Conservation (phyloP, 2,113 vertebrate genomes). For the Podarcis raffonei region DNA sequence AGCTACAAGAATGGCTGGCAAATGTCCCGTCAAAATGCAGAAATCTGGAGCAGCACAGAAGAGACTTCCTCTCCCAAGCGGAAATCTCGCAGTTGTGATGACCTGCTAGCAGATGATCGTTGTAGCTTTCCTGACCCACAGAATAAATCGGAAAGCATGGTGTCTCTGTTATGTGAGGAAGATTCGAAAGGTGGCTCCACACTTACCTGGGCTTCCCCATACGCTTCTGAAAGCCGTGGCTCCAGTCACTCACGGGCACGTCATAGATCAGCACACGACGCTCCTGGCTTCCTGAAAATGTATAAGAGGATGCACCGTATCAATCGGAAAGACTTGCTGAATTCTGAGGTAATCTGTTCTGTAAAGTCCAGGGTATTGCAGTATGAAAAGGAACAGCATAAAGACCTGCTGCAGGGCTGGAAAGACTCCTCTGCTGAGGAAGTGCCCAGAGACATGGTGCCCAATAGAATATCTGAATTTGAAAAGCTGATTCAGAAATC, state of each 20-base stretch:
- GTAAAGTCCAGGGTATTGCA: constrained; percentile 91
- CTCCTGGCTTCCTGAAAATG: constrained; percentile 90
- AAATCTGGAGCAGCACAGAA: constrained; percentile 91
- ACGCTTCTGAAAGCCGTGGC: constrained; percentile 51
- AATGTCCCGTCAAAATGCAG: constrained; percentile 82
- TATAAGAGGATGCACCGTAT: constrained; percentile 97
- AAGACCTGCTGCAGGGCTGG: constrained; percentile 74
- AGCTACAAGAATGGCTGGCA: constrained; percentile 90
- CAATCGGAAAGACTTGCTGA: constrained; percentile 89
- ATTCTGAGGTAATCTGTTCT: constrained; percentile 90
- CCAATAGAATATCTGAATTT: constrained; percentile 90
- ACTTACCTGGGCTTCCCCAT: constrained; percentile 68
- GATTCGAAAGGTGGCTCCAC: constrained; percentile 71
- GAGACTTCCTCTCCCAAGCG: constrained; percentile 82
- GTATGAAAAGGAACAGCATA: constrained; percentile 86
- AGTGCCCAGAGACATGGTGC: constrained; percentile 90
- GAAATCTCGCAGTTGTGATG: constrained; percentile 89
- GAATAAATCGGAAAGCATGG: constrained; percentile 88
- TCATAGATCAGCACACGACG: constrained; percentile 84
- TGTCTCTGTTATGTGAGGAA: constrained; percentile 85
- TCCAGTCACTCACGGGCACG: constrained; percentile 76
- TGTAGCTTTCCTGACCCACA: constrained; percentile 75
- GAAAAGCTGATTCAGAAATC: constrained; percentile 93
- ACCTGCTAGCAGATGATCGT: constrained; percentile 82
- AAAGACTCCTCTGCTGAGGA: constrained; percentile 83